Evolutionary conservation across 2,888 invertebrate genomes (phyloP).

Genomic region (Rotaria macrura): DNA sequence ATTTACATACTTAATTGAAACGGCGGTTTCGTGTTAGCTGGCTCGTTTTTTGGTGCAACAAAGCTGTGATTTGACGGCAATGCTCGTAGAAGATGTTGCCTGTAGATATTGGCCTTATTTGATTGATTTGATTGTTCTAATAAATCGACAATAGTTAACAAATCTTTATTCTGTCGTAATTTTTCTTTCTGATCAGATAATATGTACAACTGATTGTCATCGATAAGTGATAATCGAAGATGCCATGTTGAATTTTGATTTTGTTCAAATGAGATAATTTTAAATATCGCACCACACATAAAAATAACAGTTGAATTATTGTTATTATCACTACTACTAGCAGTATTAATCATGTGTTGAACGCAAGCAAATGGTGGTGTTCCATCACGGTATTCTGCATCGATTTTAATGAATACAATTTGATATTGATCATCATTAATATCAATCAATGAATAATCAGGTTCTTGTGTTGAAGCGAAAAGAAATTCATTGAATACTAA

Average conservation of each 20-base stretch:
- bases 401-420: background rate
- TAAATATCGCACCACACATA: background rate
- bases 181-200: background rate
- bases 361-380: background rate
- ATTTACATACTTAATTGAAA: too few relatives aligned
- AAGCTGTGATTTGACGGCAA: background rate
- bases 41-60: too few relatives aligned
- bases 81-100: background rate
- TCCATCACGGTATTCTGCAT: background rate
- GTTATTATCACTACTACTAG: background rate
- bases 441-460: background rate
- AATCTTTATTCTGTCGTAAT: background rate
- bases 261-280: background rate
- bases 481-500: background rate
- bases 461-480: background rate
- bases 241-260: background rate
- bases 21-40: too few relatives aligned
- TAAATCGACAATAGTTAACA: background rate
- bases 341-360: background rate
- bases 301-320: background rate
- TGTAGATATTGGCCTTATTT: background rate
- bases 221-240: background rate
- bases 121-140: background rate
- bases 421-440: background rate
- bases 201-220: background rate